Percentiles rank a stretch among this genome's conserved stretches.
These are phyloP conservation scores for Zygogramma bicolorata DNA, from an alignment of 2,888 invertebrate species.

Conservation along the genomic window DNA sequence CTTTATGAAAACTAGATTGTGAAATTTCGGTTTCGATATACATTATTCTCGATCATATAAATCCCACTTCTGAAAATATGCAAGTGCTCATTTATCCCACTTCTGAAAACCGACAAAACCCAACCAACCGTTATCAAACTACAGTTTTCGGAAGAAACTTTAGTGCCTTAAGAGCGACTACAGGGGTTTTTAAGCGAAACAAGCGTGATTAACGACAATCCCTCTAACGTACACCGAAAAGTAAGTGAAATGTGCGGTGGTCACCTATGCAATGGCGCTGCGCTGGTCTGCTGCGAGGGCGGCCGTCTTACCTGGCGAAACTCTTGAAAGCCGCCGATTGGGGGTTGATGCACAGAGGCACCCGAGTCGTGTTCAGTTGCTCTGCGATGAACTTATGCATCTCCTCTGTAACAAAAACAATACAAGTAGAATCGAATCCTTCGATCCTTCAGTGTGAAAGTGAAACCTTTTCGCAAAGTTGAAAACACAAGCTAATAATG, in stretches of 20 bases:
- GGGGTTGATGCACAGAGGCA: slow-evolving; percentile 99
- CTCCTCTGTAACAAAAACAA: slow-evolving; percentile 82
- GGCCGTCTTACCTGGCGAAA: slow-evolving; percentile 95
- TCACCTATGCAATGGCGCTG: slow-evolving; percentile 70
- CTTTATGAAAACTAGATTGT: too few relatives aligned
- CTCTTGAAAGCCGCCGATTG: slow-evolving; percentile 99
- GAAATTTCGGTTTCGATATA: too few relatives aligned
- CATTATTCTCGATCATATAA: too few relatives aligned
- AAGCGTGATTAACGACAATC: neutral
- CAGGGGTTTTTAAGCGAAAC: neutral
- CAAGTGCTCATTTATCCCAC: neutral
- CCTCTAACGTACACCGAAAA: slow-evolving; percentile 64
- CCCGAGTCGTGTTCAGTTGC: slow-evolving; percentile 93
- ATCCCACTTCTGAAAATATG: neutral
- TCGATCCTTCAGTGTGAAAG: slow-evolving; percentile 5
- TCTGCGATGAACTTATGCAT: slow-evolving; percentile 99
- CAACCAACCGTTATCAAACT: neutral
- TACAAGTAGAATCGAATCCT: too few relatives aligned
- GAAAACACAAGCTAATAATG: too few relatives aligned
- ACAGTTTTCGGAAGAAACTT: too few relatives aligned
- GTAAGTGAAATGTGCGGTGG: slow-evolving; percentile 61
- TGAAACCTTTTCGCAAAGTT: too few relatives aligned
- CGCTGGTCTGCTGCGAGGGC: slow-evolving; percentile 64
- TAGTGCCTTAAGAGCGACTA: too few relatives aligned
- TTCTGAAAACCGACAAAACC: neutral